Percentiles rank a stretch among this genome's conserved stretches.
Evolutionary conservation across 2,797 vertebrate genomes (phyloP).

Genomic region (Lates japonicus): DNA sequence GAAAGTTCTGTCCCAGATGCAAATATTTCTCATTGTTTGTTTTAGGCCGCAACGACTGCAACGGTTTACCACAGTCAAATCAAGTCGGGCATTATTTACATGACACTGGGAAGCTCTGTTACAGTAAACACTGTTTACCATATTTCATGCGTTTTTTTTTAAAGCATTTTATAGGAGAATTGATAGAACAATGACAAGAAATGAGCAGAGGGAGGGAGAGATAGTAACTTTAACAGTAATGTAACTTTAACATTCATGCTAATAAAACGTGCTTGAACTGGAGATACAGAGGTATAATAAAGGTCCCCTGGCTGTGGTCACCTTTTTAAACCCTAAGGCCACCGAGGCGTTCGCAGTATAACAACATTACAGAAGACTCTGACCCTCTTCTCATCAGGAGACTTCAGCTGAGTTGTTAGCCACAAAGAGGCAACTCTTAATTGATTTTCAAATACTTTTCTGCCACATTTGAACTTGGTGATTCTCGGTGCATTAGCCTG

Average conservation of each 20-base stretch:
- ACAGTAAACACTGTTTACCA: slow-evolving; percentile 4
- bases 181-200: not conserved
- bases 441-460: not conserved
- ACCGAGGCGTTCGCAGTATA: not conserved
- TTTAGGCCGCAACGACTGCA: slow-evolving; percentile 20
- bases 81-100: slow-evolving; percentile 17
- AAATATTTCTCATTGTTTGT: slow-evolving; percentile 46
- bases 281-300: not conserved
- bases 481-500: too few species aligned
- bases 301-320: not conserved
- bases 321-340: not conserved
- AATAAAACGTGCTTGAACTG: slow-evolving; percentile 5
- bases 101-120: not conserved
- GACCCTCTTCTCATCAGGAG: not conserved
- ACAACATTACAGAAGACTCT: not conserved
- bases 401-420: not conserved
- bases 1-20: slow-evolving; percentile 43
- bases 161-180: not conserved
- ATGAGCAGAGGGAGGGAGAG: not conserved
- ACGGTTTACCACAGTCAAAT: slow-evolving; percentile 30
- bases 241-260: not conserved
- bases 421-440: not conserved
- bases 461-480: not conserved
- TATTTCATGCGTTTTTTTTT: not conserved
- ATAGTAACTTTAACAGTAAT: not conserved